These are phyloP conservation scores for Pseudorhiza aurosa DNA, from an alignment of 30 jellyfish, hydroid and myxozoan species.

Conservation along the genomic window DNA sequence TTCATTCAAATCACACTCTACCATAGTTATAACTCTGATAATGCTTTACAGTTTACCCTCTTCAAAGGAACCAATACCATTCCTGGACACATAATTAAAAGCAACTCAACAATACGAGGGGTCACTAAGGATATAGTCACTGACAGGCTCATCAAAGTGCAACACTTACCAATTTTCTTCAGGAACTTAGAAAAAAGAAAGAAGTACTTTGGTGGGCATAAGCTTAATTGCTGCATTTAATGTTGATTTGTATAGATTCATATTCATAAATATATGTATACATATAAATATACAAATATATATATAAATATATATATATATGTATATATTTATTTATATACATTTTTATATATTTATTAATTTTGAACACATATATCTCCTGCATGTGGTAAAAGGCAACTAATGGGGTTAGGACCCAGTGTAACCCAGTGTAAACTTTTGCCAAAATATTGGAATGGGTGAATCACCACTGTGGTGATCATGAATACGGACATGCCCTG, in stretches of 20 bases:
- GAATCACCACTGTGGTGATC: too few species aligned
- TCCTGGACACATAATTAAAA: constrained; percentile 24
- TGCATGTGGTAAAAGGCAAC: too few species aligned
- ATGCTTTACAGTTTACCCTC: constrained; percentile 32
- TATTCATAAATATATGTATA: too few species aligned
- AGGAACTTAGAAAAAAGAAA: constrained; percentile 41
- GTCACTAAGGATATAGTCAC: constrained; percentile 14
- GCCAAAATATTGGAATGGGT: too few species aligned
- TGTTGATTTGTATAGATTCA: not conserved
- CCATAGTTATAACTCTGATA: too few species aligned
- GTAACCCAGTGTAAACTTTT: too few species aligned
- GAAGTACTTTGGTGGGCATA: constrained; percentile 48
- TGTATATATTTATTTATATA: not conserved
- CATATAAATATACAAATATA: too few species aligned
- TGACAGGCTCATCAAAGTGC: constrained; percentile 21
- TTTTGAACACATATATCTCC: too few species aligned
- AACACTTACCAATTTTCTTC: constrained; percentile 59
- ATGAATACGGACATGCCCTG: too few species aligned
- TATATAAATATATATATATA: too few species aligned
- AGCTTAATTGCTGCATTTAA: not conserved
- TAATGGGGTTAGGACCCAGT: too few species aligned
- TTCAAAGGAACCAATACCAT: constrained; percentile 33
- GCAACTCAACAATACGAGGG: constrained; percentile 52
- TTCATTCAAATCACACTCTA: too few species aligned
- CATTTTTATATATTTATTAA: not conserved